Evolutionary conservation across 2,797 vertebrate species (phyloP).

Genomic region (Acipenser ruthenus): DNA sequence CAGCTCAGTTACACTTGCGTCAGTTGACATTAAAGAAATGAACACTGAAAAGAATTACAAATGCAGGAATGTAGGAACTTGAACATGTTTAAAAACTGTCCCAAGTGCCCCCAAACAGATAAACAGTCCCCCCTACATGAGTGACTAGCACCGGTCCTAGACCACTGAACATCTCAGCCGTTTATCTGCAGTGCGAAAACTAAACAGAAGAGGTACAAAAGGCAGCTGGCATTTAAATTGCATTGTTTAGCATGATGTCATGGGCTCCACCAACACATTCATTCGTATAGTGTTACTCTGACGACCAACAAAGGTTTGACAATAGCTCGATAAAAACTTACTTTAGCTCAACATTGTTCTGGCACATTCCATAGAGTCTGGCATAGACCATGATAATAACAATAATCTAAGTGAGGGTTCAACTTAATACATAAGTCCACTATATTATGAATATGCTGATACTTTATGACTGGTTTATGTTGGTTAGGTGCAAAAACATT

Average conservation of each 20-base stretch:
- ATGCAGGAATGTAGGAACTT: neutral
- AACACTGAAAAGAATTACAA: no score
- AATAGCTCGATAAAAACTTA: no score
- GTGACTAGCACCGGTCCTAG: conserved; percentile 12
- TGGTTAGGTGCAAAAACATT: no score
- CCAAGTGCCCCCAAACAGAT: neutral
- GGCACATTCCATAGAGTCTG: no score
- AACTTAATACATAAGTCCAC: no score
- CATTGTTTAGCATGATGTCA: conserved; percentile 28
- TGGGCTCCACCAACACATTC: conserved; percentile 21
- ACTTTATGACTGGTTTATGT: no score
- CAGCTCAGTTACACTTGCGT: neutral
- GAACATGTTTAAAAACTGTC: neutral
- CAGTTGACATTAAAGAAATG: neutral
- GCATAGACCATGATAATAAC: no score
- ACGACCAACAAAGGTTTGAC: conserved; percentile 34
- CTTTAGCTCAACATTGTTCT: no score
- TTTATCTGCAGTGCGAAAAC: conserved; percentile 51
- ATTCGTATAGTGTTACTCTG: conserved; percentile 20
- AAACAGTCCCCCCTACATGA: neutral
- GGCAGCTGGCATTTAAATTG: conserved; percentile 24
- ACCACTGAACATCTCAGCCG: conserved; percentile 20
- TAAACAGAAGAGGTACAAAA: conserved; percentile 43
- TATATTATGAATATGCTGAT: no score
- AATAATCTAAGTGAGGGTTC: no score